Evolutionary conservation across 2,797 vertebrate species (phyloP).

Genomic region (Leuciscus waleckii): DNA sequence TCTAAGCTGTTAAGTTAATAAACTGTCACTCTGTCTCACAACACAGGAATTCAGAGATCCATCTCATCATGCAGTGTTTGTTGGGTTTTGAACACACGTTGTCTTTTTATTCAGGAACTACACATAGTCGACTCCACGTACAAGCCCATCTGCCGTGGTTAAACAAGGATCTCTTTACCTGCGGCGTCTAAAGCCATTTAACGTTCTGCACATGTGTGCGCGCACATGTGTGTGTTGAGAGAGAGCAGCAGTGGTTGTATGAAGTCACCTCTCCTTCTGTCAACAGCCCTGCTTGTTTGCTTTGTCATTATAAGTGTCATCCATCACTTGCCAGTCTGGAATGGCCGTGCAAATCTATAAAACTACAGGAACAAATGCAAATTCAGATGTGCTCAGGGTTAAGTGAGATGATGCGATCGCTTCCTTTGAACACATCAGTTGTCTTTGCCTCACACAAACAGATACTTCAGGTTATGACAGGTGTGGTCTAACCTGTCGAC

Average conservation of each 20-base stretch:
- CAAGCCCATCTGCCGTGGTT: conserved; percentile 62
- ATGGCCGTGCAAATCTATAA: conserved; percentile 51
- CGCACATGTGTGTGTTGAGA: neutral
- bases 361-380: conserved; percentile 57
- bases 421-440: conserved; percentile 58
- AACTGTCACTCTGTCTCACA: conserved; percentile 59
- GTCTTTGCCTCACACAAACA: conserved; percentile 61
- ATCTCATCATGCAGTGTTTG: conserved; percentile 1
- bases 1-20: conserved; percentile 36
- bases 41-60: conserved; percentile 37
- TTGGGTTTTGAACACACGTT: conserved; percentile 1
- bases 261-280: conserved; percentile 72
- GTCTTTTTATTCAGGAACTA: conserved; percentile 17
- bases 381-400: conserved; percentile 59
- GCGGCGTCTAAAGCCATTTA: conserved; percentile 57
- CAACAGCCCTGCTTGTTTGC: conserved; percentile 74
- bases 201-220: neutral
- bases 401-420: conserved; percentile 63
- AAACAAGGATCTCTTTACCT: conserved; percentile 51
- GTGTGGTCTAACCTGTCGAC: conserved; percentile 51
- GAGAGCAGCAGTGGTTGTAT: conserved; percentile 56
- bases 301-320: conserved; percentile 77
- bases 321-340: conserved; percentile 71
- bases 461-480: conserved; percentile 37
- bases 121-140: conserved; percentile 56